Conservation (phyloP, 2,888 invertebrate genomes). For the Onchidella celtica region DNA sequence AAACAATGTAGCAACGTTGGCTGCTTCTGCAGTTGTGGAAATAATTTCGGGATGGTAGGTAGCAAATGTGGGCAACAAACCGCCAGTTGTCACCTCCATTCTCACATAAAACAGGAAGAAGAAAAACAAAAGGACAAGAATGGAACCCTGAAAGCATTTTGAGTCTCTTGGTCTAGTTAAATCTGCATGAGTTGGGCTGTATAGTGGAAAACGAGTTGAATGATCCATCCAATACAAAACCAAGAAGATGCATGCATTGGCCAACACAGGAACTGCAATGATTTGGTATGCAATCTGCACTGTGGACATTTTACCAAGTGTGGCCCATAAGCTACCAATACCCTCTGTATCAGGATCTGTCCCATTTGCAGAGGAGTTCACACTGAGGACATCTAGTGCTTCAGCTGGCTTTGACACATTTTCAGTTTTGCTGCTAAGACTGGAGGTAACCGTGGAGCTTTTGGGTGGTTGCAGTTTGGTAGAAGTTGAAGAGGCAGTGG, state of each 20-base stretch:
- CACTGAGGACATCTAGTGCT: neutral
- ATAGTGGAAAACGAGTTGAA: slow-evolving; percentile 30
- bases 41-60: slow-evolving; percentile 68
- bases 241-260: slow-evolving; percentile 77
- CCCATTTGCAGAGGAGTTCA: neutral
- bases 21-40: slow-evolving; percentile 76
- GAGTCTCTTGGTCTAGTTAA: slow-evolving; percentile 47
- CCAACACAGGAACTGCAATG: slow-evolving; percentile 76
- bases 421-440: no score
- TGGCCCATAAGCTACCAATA: neutral
- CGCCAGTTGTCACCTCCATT: slow-evolving; percentile 81
- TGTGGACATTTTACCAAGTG: slow-evolving; percentile 62
- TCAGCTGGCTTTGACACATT: neutral
- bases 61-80: slow-evolving; percentile 79
- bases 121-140: slow-evolving; percentile 77
- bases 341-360: neutral
- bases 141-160: slow-evolving; percentile 61
- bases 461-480: no score
- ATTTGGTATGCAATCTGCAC: slow-evolving; percentile 80
- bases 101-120: slow-evolving; percentile 80
- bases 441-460: no score
- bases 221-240: slow-evolving; percentile 75
- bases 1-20: slow-evolving; percentile 79
- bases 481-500: no score
- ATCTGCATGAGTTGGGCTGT: slow-evolving; percentile 37